These are phyloP conservation scores for Drosophila stalkeri DNA, from an alignment of 2,888 invertebrate species.

Conservation along the genomic window DNA sequence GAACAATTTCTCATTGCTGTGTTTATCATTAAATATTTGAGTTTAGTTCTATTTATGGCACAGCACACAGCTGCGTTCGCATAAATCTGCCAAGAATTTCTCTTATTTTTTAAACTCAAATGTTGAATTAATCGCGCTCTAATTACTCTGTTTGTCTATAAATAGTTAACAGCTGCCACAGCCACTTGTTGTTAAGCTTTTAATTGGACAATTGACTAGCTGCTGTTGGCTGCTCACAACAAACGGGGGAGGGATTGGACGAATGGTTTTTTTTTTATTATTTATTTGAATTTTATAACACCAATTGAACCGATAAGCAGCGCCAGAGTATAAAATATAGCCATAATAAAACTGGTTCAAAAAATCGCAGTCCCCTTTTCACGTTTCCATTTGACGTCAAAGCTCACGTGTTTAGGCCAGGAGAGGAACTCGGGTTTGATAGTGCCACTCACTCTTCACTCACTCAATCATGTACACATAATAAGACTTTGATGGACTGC, in stretches of 20 bases:
- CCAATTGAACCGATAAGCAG: conserved; percentile 56
- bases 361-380: conserved; percentile 32
- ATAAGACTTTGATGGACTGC: conserved; percentile 13
- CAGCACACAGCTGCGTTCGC: neutral
- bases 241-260: neutral
- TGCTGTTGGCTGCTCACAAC: neutral
- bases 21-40: conserved; percentile 44
- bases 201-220: conserved; percentile 23
- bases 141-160: conserved; percentile 30
- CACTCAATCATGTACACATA: conserved; percentile 12
- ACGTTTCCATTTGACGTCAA: conserved; percentile 54
- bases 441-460: neutral
- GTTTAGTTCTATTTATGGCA: conserved; percentile 39
- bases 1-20: conserved; percentile 13
- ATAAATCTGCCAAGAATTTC: conserved; percentile 2
- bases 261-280: neutral
- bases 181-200: conserved; percentile 21
- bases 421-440: neutral
- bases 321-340: conserved; percentile 6
- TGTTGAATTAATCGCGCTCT: conserved; percentile 14
- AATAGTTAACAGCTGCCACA: conserved; percentile 25
- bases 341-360: conserved; percentile 45
- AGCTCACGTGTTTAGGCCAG: conserved; percentile 26
- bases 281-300: conserved; percentile 37
- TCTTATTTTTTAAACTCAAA: neutral